A percentile compares a stretch with the other conserved stretches of the same genome.
Evolutionary conservation across 2,113 vertebrate genomes (phyloP).

Genomic region (Pseudorasbora parva): DNA sequence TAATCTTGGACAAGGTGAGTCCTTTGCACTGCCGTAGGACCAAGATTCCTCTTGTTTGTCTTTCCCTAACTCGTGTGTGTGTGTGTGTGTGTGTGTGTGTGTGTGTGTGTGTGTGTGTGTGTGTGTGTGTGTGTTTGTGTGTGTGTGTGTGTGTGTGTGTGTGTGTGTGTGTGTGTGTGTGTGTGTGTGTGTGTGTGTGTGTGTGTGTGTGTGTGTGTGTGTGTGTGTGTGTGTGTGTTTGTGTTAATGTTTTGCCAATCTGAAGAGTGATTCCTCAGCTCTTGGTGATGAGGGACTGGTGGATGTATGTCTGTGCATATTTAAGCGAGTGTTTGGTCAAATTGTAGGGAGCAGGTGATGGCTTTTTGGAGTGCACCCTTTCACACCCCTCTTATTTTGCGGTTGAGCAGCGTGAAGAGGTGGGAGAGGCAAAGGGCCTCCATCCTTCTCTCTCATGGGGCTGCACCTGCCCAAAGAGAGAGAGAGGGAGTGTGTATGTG

Average conservation of each 20-base stretch:
- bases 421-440: slow-evolving; percentile 76
- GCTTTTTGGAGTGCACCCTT: slow-evolving; percentile 81
- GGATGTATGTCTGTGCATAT: slow-evolving; percentile 65
- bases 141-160: slow-evolving; percentile 12
- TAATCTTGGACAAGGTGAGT: neutral
- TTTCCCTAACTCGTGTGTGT: slow-evolving; percentile 27
- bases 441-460: slow-evolving; percentile 74
- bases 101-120: slow-evolving; percentile 13
- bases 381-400: slow-evolving; percentile 81
- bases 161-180: slow-evolving; percentile 5
- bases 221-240: neutral
- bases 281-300: slow-evolving; percentile 47
- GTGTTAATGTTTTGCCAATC: slow-evolving; percentile 13
- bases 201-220: slow-evolving; percentile 18
- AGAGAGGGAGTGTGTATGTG: slow-evolving; percentile 22
- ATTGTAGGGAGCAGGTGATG: slow-evolving; percentile 78
- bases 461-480: slow-evolving; percentile 73
- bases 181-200: slow-evolving; percentile 1
- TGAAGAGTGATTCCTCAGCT: slow-evolving; percentile 25
- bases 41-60: slow-evolving; percentile 14
- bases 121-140: slow-evolving; percentile 4
- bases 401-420: slow-evolving; percentile 81
- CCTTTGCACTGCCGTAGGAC: neutral
- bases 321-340: slow-evolving; percentile 54
- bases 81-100: slow-evolving; percentile 16